Base-by-base conservation (phyloP, 2,113 vertebrate genomes). In the Stictonetta naevosa region DNA sequence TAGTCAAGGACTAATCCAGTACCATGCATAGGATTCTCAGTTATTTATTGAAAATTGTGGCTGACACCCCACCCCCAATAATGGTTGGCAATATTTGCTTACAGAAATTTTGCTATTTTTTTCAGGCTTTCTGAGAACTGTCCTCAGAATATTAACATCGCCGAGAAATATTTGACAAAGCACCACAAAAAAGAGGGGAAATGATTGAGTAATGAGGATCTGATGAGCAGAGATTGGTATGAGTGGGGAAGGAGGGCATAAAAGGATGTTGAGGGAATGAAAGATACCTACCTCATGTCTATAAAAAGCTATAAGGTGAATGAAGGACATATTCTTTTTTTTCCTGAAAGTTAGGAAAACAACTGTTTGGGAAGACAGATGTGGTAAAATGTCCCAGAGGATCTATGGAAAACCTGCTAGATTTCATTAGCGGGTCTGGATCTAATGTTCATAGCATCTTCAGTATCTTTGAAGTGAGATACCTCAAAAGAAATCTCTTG, bases 61-160 rank as follows among this genome's bases (percentile, higher is more conserved):
- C 36, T 82, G 22, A 11, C 1, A 4, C 4, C 8, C 5, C 21
- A 3, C 5, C 13, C 5, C 10, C 21, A 42, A 5, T 58, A 50
- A 59, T 8, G 40, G 8, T 1, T 40, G 7, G 7, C 36, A 84
- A 50, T 20, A 13, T 77, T 91, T 91, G 11, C 74, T 67, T 69
- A 59, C 25, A 76, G 38, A 74, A 73, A 80, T 60, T 50, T 64
- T 60, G 3, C 0, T 44, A 0, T 63, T 62, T 76, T 76, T 84
- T 89, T 71, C 46, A 78, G 50, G 33, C 33, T 81, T 69, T 80
- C 34, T 86, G 52, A 50, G 8, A 68, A 28, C 13, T 75, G 13
- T 72, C 18, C 31, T 59, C 62, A 71, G 16, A 48, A 66, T 5
- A 52, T 73, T 73, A 87, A 31, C 6, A 44, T 55, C 74, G 44